These are phyloP conservation scores for Actinostola sp. DNA, from an alignment of 92 coral and sea anemone species.

Conservation along the genomic window DNA sequence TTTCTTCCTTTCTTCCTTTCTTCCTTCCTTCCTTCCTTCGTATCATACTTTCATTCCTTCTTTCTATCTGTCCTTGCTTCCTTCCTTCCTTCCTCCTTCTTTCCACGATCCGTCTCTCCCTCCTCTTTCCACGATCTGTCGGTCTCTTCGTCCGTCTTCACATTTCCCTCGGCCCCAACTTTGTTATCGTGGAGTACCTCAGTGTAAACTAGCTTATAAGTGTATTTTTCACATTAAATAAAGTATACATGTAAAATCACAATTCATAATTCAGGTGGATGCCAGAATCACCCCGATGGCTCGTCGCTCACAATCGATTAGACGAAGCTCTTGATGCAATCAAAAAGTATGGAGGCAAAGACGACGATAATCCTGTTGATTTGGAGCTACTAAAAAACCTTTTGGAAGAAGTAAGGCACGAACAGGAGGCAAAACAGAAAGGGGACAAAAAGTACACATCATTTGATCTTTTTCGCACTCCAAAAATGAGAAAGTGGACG, in stretches of 20 bases:
- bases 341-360: constrained; percentile 41
- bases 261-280: constrained; percentile 14
- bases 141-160: too few relatives aligned
- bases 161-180: neutral
- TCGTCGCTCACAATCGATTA: constrained; percentile 42
- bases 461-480: constrained; percentile 44
- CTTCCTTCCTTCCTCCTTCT: neutral
- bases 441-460: constrained; percentile 37
- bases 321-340: constrained; percentile 48
- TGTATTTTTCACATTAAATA: too few relatives aligned
- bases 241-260: neutral
- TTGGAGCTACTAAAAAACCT: constrained; percentile 13
- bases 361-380: constrained; percentile 26
- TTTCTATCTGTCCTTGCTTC: too few relatives aligned
- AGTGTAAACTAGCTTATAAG: neutral
- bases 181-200: neutral
- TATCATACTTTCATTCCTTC: too few relatives aligned
- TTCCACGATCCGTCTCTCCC: too few relatives aligned
- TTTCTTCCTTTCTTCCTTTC: too few relatives aligned
- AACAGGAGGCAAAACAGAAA: constrained; percentile 17
- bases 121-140: too few relatives aligned
- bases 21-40: too few relatives aligned
- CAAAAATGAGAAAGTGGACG: constrained; percentile 56
- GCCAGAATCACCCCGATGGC: constrained; percentile 62
- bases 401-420: constrained; percentile 19